Percentiles rank a stretch among this genome's conserved stretches.
These are phyloP conservation scores for Chelonia mydas DNA, from an alignment of 2,797 vertebrate species.

Conservation along the genomic window DNA sequence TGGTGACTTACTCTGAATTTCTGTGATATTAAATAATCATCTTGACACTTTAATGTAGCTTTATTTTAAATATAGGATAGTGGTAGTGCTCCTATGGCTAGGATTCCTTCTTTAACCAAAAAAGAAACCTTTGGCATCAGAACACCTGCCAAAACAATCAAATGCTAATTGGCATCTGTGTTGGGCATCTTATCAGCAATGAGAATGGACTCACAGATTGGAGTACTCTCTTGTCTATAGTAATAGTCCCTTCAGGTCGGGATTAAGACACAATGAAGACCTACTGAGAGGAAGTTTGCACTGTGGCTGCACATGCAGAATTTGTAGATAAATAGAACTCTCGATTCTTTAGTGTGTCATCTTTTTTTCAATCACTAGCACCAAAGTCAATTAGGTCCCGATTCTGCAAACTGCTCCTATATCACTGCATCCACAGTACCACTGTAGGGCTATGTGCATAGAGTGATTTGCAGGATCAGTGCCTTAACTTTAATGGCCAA, in stretches of 20 bases:
- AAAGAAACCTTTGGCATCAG: rapidly evolving
- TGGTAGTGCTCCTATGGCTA: not conserved
- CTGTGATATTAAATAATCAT: not conserved
- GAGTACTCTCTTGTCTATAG: not conserved
- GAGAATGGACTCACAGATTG: not conserved
- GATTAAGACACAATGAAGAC: not conserved
- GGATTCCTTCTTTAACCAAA: not conserved
- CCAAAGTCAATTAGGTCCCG: not conserved
- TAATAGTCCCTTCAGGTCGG: not conserved
- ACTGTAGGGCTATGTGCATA: too few species aligned
- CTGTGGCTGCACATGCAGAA: not conserved
- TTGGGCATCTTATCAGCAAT: not conserved
- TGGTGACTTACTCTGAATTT: not conserved
- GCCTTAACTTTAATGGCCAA: not conserved
- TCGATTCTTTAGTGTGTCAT: not conserved
- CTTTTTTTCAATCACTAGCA: not conserved
- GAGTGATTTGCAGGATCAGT: not conserved
- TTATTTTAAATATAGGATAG: rapidly evolving
- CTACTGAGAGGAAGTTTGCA: not conserved
- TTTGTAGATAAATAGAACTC: too few species aligned
- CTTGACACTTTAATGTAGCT: not conserved
- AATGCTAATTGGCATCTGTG: not conserved
- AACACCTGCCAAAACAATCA: not conserved
- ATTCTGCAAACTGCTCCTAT: not conserved
- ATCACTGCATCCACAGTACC: not conserved